Conservation (phyloP, 2,888 invertebrate genomes). For the Polymixis flavicincta region DNA sequence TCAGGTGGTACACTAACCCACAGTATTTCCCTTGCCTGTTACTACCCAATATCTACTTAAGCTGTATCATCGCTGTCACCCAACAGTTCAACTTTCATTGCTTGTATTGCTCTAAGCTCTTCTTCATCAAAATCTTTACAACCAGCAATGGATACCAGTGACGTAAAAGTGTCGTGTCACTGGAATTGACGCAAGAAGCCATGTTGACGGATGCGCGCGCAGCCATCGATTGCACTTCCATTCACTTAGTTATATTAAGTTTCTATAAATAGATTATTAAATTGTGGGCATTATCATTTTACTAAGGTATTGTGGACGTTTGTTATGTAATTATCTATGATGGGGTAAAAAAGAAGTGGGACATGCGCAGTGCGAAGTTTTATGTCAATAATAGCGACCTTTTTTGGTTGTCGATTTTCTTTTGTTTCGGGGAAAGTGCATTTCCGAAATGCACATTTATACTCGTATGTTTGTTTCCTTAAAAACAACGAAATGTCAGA, state of each 20-base stretch:
- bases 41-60: slow-evolving; percentile 29
- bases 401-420: background rate
- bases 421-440: slow-evolving; percentile 3
- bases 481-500: background rate
- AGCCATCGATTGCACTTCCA: slow-evolving; percentile 82
- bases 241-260: slow-evolving; percentile 78
- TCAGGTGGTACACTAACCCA: slow-evolving; percentile 64
- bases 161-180: slow-evolving; percentile 26
- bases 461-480: slow-evolving; percentile 5
- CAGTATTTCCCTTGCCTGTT: slow-evolving; percentile 35
- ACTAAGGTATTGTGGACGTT: slow-evolving; percentile 59
- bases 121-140: background rate
- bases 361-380: slow-evolving; percentile 4
- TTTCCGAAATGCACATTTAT: background rate
- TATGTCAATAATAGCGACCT: slow-evolving; percentile 14
- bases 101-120: slow-evolving; percentile 14
- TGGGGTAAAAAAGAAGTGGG: background rate
- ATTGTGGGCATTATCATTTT: slow-evolving; percentile 78
- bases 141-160: slow-evolving; percentile 64
- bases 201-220: slow-evolving; percentile 85
- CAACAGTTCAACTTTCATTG: slow-evolving; percentile 11
- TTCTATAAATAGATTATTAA: slow-evolving; percentile 81
- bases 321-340: slow-evolving; percentile 61
- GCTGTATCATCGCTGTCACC: slow-evolving; percentile 6
- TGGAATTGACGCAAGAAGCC: slow-evolving; percentile 75